These are phyloP conservation scores for Nycticebus coucang DNA, from an alignment of 2,113 vertebrate genomes.

Conservation along the genomic window DNA sequence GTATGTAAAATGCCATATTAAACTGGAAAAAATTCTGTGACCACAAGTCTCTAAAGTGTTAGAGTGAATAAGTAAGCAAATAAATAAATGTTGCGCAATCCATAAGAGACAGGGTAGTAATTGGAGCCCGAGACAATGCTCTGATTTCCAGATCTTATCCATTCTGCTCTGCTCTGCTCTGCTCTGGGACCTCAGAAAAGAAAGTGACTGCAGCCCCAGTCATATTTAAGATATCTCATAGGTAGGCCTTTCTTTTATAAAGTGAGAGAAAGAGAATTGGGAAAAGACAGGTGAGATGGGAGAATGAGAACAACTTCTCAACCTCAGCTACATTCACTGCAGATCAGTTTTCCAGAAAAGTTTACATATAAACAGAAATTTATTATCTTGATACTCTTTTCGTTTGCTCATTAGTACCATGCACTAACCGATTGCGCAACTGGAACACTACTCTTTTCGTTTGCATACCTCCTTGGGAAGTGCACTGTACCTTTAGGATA, in stretches of 20 bases:
- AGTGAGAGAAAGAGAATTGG: not conserved
- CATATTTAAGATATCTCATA: not conserved
- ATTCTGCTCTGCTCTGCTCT: not conserved
- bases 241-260: conserved; percentile 28
- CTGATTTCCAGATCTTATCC: not conserved
- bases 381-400: not conserved
- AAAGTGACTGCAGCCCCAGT: not conserved
- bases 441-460: not conserved
- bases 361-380: not conserved
- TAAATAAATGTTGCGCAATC: not conserved
- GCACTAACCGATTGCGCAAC: no score
- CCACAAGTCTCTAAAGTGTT: not conserved
- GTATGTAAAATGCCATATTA: conserved; percentile 33
- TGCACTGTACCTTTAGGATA: not conserved
- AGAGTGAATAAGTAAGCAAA: conserved; percentile 21
- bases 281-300: not conserved
- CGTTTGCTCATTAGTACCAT: not conserved
- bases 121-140: not conserved
- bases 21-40: not conserved
- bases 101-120: not conserved
- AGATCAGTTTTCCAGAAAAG: not conserved
- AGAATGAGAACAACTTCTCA: not conserved
- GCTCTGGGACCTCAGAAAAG: conserved; percentile 6
- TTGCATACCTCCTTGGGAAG: not conserved
- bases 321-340: not conserved